phyloP scores from a whole-genome alignment of 1,140 invertebrate species.

The Vanessa atalanta region DNA sequence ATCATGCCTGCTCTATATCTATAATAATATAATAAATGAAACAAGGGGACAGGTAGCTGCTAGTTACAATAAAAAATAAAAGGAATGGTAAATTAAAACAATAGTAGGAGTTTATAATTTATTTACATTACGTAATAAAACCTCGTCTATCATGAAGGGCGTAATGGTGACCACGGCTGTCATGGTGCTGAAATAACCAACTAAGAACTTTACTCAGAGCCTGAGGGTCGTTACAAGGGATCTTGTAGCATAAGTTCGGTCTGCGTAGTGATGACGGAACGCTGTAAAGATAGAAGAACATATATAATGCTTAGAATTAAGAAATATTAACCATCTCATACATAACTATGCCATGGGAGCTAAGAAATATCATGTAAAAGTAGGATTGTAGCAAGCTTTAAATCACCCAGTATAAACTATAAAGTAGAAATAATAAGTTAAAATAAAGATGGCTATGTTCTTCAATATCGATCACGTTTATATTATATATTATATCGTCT shows the following conservation, averaged over 20 bases:
- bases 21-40: too few relatives aligned
- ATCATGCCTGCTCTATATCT: too few relatives aligned
- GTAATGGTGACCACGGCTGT: background rate
- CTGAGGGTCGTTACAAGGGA: constrained; percentile 59
- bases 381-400: too few relatives aligned
- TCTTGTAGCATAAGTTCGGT: constrained; percentile 59
- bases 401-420: too few relatives aligned
- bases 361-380: too few relatives aligned
- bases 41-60: too few relatives aligned
- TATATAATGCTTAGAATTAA: background rate
- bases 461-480: too few relatives aligned
- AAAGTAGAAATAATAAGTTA: too few relatives aligned
- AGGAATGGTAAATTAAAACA: background rate
- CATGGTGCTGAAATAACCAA: constrained; percentile 55
- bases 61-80: background rate
- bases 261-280: constrained; percentile 15
- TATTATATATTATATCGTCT: too few relatives aligned
- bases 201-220: constrained; percentile 48
- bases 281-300: constrained; percentile 3
- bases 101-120: background rate
- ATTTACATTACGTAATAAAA: constrained; percentile 18
- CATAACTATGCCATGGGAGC: too few relatives aligned
- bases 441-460: too few relatives aligned
- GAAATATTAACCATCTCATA: too few relatives aligned
- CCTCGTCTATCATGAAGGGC: constrained; percentile 6